A percentile compares a stretch with the other conserved stretches of the same genome.
phyloP scores from a whole-genome alignment of 2,113 vertebrate genomes.

The Guaruba guarouba region DNA sequence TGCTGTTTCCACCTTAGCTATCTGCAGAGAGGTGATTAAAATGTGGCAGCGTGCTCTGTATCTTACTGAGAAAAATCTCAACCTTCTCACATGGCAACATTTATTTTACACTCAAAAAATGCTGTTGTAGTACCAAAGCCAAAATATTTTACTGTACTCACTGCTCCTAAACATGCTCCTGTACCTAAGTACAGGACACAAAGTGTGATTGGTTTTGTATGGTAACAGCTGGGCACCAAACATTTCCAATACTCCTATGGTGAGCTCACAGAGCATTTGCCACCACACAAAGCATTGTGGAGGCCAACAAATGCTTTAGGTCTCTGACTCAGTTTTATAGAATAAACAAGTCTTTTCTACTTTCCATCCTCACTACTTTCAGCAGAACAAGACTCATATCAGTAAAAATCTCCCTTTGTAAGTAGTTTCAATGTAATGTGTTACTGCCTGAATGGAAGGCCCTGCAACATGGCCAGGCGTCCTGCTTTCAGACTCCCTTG shows the following conservation, averaged over 20 bases:
- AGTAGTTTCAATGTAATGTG: not conserved
- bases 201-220: not conserved
- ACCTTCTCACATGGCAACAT: not conserved
- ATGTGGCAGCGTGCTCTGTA: not conserved
- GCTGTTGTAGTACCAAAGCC: not conserved
- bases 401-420: not conserved
- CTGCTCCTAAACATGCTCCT: not conserved
- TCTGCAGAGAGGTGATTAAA: not conserved
- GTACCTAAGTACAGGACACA: not conserved
- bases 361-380: not conserved
- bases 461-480: not conserved
- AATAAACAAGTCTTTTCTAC: not conserved
- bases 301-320: not conserved
- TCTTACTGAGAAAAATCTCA: not conserved
- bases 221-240: not conserved
- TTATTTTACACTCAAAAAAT: slow-evolving; percentile 13
- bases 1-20: not conserved
- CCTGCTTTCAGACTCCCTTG: not conserved
- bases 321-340: not conserved
- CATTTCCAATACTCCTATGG: not conserved
- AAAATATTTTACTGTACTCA: slow-evolving; percentile 9
- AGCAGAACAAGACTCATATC: not conserved
- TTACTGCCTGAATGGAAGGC: not conserved
- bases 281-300: not conserved
- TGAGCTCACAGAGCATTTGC: not conserved